A percentile compares a stretch with the other conserved stretches of the same genome.
phyloP scores from a whole-genome alignment of 2,888 invertebrate species.

The Catocala sponsa region DNA sequence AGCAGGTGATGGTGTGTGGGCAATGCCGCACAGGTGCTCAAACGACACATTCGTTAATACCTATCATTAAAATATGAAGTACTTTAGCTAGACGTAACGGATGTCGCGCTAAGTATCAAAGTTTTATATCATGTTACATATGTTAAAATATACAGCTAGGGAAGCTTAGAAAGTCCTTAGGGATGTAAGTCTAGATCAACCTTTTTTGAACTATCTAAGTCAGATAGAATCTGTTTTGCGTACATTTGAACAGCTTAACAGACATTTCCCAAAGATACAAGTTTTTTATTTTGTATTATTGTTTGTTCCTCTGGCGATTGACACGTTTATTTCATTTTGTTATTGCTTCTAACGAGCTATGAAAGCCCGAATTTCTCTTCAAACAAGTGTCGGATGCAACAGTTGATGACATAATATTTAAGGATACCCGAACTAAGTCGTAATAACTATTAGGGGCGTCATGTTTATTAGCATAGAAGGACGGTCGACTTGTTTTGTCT shows the following conservation, averaged over 20 bases:
- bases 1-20: constrained; percentile 33
- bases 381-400: constrained; percentile 32
- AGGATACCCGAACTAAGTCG: neutral
- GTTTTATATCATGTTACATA: constrained; percentile 29
- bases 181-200: constrained; percentile 17
- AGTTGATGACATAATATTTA: constrained; percentile 32
- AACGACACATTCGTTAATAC: constrained; percentile 29
- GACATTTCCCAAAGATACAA: neutral
- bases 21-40: constrained; percentile 43
- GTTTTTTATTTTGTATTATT: neutral
- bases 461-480: constrained; percentile 1
- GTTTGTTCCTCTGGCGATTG: neutral
- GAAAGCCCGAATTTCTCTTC: constrained; percentile 9
- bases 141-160: constrained; percentile 32
- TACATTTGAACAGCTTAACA: neutral
- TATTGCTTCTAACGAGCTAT: constrained; percentile 5
- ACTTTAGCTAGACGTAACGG: constrained; percentile 17
- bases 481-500: neutral
- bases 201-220: constrained; percentile 26
- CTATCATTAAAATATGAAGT: constrained; percentile 27
- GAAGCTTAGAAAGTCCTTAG: constrained; percentile 19
- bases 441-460: constrained; percentile 1
- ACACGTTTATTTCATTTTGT: neutral
- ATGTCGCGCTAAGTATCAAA: constrained; percentile 21
- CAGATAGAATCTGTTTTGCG: neutral